Conservation (phyloP, 2,797 vertebrate species). For the Pipistrellus pygmaeus region DNA sequence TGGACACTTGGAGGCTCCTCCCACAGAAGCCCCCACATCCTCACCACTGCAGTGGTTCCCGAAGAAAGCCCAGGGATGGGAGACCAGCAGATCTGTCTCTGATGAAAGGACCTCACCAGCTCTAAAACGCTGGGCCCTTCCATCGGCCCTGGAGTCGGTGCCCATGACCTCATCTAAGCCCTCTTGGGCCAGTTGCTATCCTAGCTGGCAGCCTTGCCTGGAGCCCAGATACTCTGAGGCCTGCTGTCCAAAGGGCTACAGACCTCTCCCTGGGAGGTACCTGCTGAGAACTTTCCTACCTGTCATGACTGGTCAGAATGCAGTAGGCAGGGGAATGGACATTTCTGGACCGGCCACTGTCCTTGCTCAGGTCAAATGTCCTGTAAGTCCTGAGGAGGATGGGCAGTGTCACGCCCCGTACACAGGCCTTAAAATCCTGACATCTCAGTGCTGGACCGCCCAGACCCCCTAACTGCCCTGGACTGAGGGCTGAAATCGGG, state of each 20-base stretch:
- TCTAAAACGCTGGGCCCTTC: background rate
- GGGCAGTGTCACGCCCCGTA: accelerated
- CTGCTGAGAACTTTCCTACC: background rate
- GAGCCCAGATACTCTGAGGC: accelerated
- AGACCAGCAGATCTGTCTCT: background rate
- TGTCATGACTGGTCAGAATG: background rate
- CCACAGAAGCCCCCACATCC: accelerated
- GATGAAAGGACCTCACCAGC: background rate
- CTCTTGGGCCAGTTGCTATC: background rate
- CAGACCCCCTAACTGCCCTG: accelerated
- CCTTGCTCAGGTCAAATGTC: background rate
- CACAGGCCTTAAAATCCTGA: background rate
- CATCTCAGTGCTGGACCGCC: background rate
- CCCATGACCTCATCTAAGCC: background rate
- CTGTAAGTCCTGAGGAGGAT: background rate
- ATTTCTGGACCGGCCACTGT: background rate
- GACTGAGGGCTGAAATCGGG: background rate
- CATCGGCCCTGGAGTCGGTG: accelerated
- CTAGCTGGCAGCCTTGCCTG: background rate
- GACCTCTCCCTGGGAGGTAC: background rate
- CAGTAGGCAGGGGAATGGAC: accelerated
- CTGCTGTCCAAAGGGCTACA: background rate
- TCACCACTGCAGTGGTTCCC: background rate
- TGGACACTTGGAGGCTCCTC: background rate
- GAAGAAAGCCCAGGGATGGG: accelerated